These are phyloP conservation scores for Automeris io DNA, from an alignment of 2,888 invertebrate genomes.

Conservation along the genomic window DNA sequence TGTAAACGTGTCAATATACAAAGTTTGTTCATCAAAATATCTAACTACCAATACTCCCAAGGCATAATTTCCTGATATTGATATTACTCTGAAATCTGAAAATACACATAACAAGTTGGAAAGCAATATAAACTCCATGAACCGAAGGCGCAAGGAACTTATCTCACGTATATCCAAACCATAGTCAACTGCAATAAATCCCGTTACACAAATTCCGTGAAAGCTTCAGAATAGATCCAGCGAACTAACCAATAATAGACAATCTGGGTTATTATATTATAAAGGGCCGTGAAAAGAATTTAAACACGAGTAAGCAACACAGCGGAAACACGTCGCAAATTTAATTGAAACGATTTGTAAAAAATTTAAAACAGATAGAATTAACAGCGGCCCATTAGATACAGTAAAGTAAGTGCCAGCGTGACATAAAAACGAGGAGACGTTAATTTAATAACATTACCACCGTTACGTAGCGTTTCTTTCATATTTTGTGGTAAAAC, in stretches of 20 bases:
- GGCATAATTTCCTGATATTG: too few species aligned
- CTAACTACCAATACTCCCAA: too few species aligned
- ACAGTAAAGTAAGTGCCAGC: slow-evolving; percentile 25
- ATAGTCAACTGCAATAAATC: slow-evolving; percentile 47
- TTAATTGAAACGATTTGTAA: slow-evolving; percentile 49
- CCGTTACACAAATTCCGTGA: slow-evolving; percentile 60
- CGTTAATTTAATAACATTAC: slow-evolving; percentile 29
- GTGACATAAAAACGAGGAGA: slow-evolving; percentile 23
- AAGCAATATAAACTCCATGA: background rate
- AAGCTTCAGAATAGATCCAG: slow-evolving; percentile 47
- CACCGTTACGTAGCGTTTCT: slow-evolving; percentile 31
- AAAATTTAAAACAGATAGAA: slow-evolving; percentile 40
- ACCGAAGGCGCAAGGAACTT: background rate
- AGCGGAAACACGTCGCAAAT: slow-evolving; percentile 44
- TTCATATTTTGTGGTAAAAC: slow-evolving; percentile 1
- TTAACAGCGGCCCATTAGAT: slow-evolving; percentile 33
- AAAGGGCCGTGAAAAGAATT: slow-evolving; percentile 31
- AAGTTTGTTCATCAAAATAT: too few species aligned
- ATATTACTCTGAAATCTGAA: too few species aligned
- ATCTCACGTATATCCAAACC: background rate
- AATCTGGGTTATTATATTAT: slow-evolving; percentile 56
- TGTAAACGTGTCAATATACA: too few species aligned
- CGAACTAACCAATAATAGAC: slow-evolving; percentile 44
- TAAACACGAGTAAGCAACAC: slow-evolving; percentile 33
- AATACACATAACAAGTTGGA: too few species aligned